A percentile compares a stretch with the other conserved stretches of the same genome.
phyloP scores from a whole-genome alignment of 2,797 vertebrate species.

The Enteromius thamalakanensis region DNA sequence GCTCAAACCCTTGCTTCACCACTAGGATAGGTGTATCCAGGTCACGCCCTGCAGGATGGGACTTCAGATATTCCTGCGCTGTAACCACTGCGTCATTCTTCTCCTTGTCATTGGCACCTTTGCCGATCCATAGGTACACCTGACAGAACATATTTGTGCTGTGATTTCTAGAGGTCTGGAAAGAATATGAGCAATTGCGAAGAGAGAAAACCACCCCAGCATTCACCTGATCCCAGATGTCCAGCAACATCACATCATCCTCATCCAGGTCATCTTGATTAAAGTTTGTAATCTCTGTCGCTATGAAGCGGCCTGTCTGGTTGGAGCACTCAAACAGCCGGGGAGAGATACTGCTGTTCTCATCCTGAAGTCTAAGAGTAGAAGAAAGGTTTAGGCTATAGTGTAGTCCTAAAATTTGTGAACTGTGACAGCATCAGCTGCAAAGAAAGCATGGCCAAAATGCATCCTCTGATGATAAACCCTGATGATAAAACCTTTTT shows the following conservation, averaged over 20 bases:
- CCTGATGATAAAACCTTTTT: neutral
- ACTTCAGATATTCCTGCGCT: slow-evolving; percentile 82
- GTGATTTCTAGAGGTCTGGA: slow-evolving; percentile 2
- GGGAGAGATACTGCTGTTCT: slow-evolving; percentile 67
- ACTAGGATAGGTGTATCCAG: slow-evolving; percentile 79
- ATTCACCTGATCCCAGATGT: slow-evolving; percentile 85
- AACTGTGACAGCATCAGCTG: neutral
- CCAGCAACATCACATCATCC: slow-evolving; percentile 83
- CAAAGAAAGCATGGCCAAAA: neutral
- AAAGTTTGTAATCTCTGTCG: slow-evolving; percentile 83
- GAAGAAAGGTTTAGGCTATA: neutral
- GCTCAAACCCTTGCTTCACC: slow-evolving; percentile 85
- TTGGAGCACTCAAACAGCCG: slow-evolving; percentile 89
- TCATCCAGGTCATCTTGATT: slow-evolving; percentile 86
- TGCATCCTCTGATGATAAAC: neutral
- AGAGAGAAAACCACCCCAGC: neutral
- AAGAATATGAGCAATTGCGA: neutral
- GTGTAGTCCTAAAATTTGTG: neutral
- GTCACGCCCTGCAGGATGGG: slow-evolving; percentile 80
- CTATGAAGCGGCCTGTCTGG: slow-evolving; percentile 82
- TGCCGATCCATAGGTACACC: slow-evolving; percentile 88
- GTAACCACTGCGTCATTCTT: slow-evolving; percentile 74
- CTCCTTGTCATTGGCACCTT: slow-evolving; percentile 75
- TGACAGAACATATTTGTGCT: slow-evolving; percentile 53
- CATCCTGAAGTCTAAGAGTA: slow-evolving; percentile 79